Evolutionary conservation across 1,140 invertebrate species (phyloP).

Genomic region (Magallana gigas): DNA sequence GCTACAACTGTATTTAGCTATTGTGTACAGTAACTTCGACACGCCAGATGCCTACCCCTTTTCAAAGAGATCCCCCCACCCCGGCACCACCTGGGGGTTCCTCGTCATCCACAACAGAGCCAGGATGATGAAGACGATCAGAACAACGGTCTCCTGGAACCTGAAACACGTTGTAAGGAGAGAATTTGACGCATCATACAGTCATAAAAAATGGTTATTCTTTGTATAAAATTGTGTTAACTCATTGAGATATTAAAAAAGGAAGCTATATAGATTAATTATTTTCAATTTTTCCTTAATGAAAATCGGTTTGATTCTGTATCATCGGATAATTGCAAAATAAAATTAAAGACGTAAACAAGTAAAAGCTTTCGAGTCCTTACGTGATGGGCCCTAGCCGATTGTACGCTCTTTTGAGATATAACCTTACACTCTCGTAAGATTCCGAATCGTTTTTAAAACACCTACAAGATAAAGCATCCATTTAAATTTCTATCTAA

Average conservation of each 20-base stretch:
- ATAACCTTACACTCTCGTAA: constrained; percentile 54
- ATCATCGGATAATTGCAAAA: too few species aligned
- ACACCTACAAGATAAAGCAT: constrained; percentile 45
- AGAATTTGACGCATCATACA: too few species aligned
- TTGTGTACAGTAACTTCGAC: too few species aligned
- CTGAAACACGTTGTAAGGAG: constrained; percentile 64
- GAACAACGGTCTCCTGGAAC: constrained; percentile 87
- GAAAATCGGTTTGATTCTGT: too few species aligned
- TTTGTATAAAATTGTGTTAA: too few species aligned
- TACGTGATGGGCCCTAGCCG: constrained; percentile 88
- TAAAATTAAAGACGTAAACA: too few species aligned
- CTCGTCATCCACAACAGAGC: constrained; percentile 94
- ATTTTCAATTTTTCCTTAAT: too few species aligned
- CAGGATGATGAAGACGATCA: constrained; percentile 88
- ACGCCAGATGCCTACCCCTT: constrained; percentile 55
- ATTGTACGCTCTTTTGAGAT: constrained; percentile 81
- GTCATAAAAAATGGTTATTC: too few species aligned
- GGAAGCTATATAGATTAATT: too few species aligned
- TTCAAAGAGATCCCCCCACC: constrained; percentile 83
- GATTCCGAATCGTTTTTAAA: constrained; percentile 43
- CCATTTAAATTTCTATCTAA: background rate
- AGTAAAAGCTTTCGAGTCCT: constrained; percentile 49
- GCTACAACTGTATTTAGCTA: too few species aligned
- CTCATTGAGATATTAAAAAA: too few species aligned
- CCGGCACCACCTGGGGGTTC: constrained; percentile 89